phyloP scores from a whole-genome alignment of 2,888 invertebrate genomes.

The Metopia argyrocephala region DNA sequence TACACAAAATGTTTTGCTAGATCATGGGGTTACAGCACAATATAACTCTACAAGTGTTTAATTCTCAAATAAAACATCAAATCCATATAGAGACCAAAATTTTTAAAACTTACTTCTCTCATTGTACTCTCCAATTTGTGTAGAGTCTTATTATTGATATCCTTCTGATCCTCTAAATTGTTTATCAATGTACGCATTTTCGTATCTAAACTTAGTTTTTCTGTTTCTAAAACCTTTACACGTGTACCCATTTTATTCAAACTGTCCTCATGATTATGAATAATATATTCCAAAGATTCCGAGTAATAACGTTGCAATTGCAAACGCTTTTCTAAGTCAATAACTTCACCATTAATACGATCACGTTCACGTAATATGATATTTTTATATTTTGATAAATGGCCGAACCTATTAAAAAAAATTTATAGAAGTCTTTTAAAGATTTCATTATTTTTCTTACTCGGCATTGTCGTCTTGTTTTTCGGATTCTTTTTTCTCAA shows the following conservation, averaged over 20 bases:
- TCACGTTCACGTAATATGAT: slow-evolving; percentile 75
- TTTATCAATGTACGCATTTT: slow-evolving; percentile 66
- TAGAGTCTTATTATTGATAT: slow-evolving; percentile 67
- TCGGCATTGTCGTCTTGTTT: slow-evolving; percentile 71
- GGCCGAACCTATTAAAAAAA: slow-evolving; percentile 67
- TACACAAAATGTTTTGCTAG: no score
- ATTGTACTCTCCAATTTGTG: slow-evolving; percentile 66
- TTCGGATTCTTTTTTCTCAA: slow-evolving; percentile 66
- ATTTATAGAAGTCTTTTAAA: background rate
- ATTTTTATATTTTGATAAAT: slow-evolving; percentile 73
- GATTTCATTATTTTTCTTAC: no score
- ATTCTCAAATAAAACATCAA: no score
- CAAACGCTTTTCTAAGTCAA: slow-evolving; percentile 73
- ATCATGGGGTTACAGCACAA: no score
- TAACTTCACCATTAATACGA: slow-evolving; percentile 73
- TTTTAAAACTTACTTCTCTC: slow-evolving; percentile 66
- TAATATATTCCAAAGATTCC: slow-evolving; percentile 72
- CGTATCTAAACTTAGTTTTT: slow-evolving; percentile 63
- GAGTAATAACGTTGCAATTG: slow-evolving; percentile 73
- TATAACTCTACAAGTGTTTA: no score
- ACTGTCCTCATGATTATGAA: slow-evolving; percentile 70
- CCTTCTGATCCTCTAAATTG: slow-evolving; percentile 69
- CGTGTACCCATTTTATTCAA: slow-evolving; percentile 62
- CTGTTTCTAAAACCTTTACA: slow-evolving; percentile 64
- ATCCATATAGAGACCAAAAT: background rate